Base-by-base conservation (phyloP, 92 coral and sea anemone genomes). In the Ricordea florida region DNA sequence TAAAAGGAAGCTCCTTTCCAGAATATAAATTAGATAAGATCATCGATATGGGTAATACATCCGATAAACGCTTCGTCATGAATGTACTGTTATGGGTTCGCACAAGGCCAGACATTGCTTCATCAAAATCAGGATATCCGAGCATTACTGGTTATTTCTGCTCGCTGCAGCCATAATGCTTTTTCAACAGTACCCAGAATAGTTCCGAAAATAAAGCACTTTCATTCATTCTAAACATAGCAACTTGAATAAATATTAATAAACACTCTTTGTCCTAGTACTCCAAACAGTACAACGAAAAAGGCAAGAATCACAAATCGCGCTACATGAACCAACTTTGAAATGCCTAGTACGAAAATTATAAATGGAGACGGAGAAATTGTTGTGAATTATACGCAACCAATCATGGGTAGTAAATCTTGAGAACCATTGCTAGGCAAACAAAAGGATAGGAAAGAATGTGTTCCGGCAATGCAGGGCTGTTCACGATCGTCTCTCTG, bases 341-440 rank as follows among this genome's bases (percentile, higher is more conserved):
- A 33, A 47, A 3, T 2, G n/a, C 0, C 23, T 31, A 44, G 2
- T 13, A 17, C 27, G 71, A 47, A 75, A 2, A 15, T 47, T 9
- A 48, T 10, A 33, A 10, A 15, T n/a, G 5, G 14, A 7, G 7
- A 34, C 23, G 16, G 26, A 7, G 29, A 22, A 58, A 47, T 28
- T 41, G 21, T 13, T 2, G 23, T 48, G 21, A 48, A 8, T 48
- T 48, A 48, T 25, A 14, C n/a, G 45, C 9, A 17, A 18, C 11
- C 32, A 43, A 72, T 57, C 57, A 21, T 13, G 41, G 56, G 57
- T 29, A 28, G 6, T 42, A 5, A 32, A 11, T 38, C 43, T 28
- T 57, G 5, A 10, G 25, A 34, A 43, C 51, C 83, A 86, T 73
- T 86, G 91, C 91, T 62, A 66, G 74, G 91, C 87, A 74, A 80